Base-by-base conservation (phyloP, 1,140 invertebrate species). In the Drosophila sproati region DNA sequence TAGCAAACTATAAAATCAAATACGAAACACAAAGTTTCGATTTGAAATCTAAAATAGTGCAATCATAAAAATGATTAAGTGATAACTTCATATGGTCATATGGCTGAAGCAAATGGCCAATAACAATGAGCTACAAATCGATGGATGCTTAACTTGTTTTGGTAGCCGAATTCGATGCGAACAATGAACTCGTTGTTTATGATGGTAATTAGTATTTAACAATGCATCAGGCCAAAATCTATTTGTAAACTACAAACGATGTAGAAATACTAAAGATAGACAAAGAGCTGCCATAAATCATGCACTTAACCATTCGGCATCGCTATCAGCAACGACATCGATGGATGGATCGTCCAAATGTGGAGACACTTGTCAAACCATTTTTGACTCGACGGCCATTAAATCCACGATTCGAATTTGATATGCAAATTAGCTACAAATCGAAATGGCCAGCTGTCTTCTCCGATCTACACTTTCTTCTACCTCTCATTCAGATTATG, bases 381-480 rank as follows among this genome's bases (percentile, higher is more conserved):
- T 52, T 20, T 71, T 54, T 56, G 54, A 57, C 60, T 62, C 51
- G 48, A 35, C 48, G 32, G 34, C 45, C 68, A 66, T 60, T 61
- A 72, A 61, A 67, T 55, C 61, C 20, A 7, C 62, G 67, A 56
- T 28, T 61, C 29, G 6, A 50, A 73, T 77, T 82, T 69, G 54
- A 80, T 82, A 87, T 80, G 73, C 70, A 87, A 87, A 87, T 87
- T 74, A 87, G 83, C 69, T 52, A 71, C 78, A 82, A 81, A 76
- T 78, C 80, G 75, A 71, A 50, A 70, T 51, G 41, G 43, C 31
- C 35, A 51, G 34, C 29, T 12, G 35, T 10, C 56, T 37, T 73
- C 50, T 57, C 60, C 63, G 29, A 67, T 32, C 41, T 31, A 52
- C 8, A n/a, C 39, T 20, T 28, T 56, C 6, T 0, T 3, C 28